A percentile compares a stretch with the other conserved stretches of the same genome.
Evolutionary conservation across 2,888 invertebrate genomes (phyloP).

Genomic region (Caenorhabditis doughertyi): DNA sequence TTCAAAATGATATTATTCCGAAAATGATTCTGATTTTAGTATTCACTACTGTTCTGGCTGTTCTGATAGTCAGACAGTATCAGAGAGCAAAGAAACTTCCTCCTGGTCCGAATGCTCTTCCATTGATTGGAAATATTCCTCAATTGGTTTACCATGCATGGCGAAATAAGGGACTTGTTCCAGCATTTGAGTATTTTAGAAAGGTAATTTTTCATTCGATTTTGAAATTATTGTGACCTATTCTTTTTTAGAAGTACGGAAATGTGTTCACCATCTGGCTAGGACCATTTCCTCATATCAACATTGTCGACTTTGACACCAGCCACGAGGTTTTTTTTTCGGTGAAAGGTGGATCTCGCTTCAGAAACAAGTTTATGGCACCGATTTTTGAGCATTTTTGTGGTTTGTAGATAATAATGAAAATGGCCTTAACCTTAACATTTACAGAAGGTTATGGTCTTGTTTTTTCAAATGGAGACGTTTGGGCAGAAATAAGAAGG

Average conservation of each 20-base stretch:
- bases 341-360: slow-evolving; percentile 56
- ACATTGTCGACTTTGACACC: slow-evolving; percentile 51
- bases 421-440: not conserved
- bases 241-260: slow-evolving; percentile 35
- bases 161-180: slow-evolving; percentile 40
- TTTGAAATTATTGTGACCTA: too few species aligned
- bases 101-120: slow-evolving; percentile 57
- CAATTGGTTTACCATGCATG: slow-evolving; percentile 36
- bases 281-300: slow-evolving; percentile 57
- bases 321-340: slow-evolving; percentile 46
- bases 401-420: slow-evolving; percentile 26
- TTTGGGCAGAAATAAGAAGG: slow-evolving; percentile 58
- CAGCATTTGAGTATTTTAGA: slow-evolving; percentile 37
- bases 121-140: slow-evolving; percentile 60
- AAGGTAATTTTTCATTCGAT: too few species aligned
- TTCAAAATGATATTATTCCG: too few species aligned
- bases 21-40: slow-evolving; percentile 42
- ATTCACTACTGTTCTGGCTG: slow-evolving; percentile 16
- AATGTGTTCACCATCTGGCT: slow-evolving; percentile 62
- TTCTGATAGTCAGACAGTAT: slow-evolving; percentile 37
- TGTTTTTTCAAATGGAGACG: slow-evolving; percentile 42
- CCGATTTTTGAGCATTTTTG: slow-evolving; percentile 19
- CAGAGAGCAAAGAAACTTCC: slow-evolving; percentile 32
- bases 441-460: slow-evolving; percentile 57
- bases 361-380: slow-evolving; percentile 36